A percentile compares a stretch with the other conserved stretches of the same genome.
Evolutionary conservation across 2,113 vertebrate species (phyloP).

Genomic region (Paracanthobrama guichenoti): DNA sequence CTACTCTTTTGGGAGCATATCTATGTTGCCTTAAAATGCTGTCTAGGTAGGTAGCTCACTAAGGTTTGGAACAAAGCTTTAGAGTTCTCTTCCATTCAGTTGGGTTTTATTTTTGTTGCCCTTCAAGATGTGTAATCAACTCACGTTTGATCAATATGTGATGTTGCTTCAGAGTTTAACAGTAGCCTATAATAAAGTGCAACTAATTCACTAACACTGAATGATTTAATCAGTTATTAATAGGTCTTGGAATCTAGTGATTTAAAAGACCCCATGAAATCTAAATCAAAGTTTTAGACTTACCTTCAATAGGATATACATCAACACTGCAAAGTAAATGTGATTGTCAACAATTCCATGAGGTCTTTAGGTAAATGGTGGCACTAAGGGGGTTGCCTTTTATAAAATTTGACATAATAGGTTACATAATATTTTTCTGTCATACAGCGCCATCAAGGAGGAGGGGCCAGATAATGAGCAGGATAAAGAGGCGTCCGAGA

Average conservation of each 20-base stretch:
- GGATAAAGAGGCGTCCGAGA: slow-evolving; percentile 78
- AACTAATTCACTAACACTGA: neutral
- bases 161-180: neutral
- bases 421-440: neutral
- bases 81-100: neutral
- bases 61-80: neutral
- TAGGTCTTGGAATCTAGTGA: neutral
- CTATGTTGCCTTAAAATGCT: neutral
- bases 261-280: neutral
- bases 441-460: slow-evolving; percentile 81
- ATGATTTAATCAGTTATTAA: neutral
- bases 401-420: neutral
- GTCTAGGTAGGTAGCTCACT: neutral
- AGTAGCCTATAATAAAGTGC: neutral
- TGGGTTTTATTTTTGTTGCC: neutral
- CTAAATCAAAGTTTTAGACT: neutral
- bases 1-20: too few species aligned
- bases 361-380: neutral
- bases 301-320: neutral
- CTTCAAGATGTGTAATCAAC: neutral
- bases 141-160: slow-evolving; percentile 36
- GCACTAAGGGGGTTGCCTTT: neutral
- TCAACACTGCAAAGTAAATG: neutral
- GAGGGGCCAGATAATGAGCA: slow-evolving; percentile 87
- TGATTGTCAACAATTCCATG: neutral